Base-by-base conservation (phyloP, 2,113 vertebrate species). In the Perognathus longimembris region DNA sequence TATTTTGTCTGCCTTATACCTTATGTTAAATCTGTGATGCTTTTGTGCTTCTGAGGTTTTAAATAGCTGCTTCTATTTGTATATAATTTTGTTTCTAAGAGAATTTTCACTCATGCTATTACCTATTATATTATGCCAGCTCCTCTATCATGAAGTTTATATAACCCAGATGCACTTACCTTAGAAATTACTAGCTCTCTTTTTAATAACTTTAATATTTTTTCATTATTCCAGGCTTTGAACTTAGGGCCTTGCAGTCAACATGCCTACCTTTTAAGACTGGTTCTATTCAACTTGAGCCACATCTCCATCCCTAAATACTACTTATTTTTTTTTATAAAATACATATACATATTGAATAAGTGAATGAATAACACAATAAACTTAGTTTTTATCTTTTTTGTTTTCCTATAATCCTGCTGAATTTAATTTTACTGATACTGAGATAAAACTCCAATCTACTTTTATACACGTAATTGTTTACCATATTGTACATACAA, bases 301-400 rank as follows among this genome's bases (percentile, higher is more conserved):
- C 11, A 26, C 9, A 26, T 61, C 59, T 61, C 24, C 59, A 24
- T 4, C 59, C 22, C 24, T 61, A 61, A 61, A 11, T 74, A 4
- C 1, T 85, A 5, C 32, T 89, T 87, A 26, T 92, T 66, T 89
- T 87, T 21, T 92, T 66, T 80, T 77, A 63, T 87, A 14, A 85
- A 81, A 78, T 7, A 91, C 84, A 40, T 75, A 8, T 1, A 50
- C 21, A 81, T 32, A 87, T 69, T 77, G 17, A 84, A n/a, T 91
- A 80, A 86, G 73, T 90, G 17, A 75, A n/a, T 70, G 30, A 69
- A 67, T 71, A 69, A 88, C 86, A 61, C 14, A 54, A 18, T 54
- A 54, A 15, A 2, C 3, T 78, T 71, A 75, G 54, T 42, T 67
- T 71, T 28, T 70, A 85, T 42, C 5, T 63, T 59, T 89, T 95